Conservation (phyloP, 2,888 invertebrate genomes). For the Orchesella flavescens region DNA sequence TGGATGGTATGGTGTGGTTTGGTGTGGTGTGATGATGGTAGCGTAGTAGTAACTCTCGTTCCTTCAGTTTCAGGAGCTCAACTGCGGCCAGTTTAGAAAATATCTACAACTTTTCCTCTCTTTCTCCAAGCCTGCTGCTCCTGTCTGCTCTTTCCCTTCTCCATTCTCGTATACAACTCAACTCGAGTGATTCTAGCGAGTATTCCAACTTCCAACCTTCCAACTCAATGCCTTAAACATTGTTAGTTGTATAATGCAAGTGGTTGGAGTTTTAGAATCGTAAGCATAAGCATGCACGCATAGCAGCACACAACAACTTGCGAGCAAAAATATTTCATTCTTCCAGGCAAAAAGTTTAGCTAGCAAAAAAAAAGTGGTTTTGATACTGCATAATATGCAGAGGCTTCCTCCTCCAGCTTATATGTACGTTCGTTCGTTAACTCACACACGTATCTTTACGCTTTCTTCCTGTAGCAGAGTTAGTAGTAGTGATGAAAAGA, state of each 20-base stretch:
- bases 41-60: conserved; percentile 31
- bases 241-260: not conserved
- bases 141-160: not conserved
- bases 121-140: conserved; percentile 16
- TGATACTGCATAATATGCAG: not conserved
- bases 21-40: conserved; percentile 1
- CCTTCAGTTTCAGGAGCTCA: conserved; percentile 52
- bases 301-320: conserved; percentile 5
- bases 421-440: not conserved
- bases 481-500: conserved; percentile 9
- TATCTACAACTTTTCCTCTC: conserved; percentile 30
- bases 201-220: not conserved
- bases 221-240: not conserved
- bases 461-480: no score
- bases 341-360: not conserved
- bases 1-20: not conserved
- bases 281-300: conserved; percentile 2
- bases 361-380: not conserved
- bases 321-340: not conserved
- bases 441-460: no score
- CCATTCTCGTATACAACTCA: not conserved
- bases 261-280: not conserved
- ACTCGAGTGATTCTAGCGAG: not conserved
- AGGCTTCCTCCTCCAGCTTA: not conserved
- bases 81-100: conserved; percentile 36